phyloP scores from a whole-genome alignment of 2,797 vertebrate genomes.

The Thripadectes ignobilis region DNA sequence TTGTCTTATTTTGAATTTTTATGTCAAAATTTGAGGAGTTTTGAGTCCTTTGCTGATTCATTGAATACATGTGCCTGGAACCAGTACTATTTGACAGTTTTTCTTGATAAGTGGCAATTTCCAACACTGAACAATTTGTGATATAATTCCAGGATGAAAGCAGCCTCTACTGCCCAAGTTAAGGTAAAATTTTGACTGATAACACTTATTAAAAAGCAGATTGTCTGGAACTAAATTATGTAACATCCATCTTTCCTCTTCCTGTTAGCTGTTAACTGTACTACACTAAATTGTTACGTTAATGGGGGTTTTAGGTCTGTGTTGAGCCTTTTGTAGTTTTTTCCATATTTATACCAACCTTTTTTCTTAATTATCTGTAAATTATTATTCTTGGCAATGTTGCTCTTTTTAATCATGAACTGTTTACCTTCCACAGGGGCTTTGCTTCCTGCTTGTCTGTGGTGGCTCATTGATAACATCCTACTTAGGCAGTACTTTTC shows the following conservation, averaged over 20 bases:
- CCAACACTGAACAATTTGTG: background rate
- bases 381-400: conserved; percentile 70
- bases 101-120: background rate
- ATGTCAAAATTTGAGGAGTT: background rate
- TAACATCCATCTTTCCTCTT: conserved; percentile 49
- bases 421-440: conserved; percentile 63
- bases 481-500: conserved; percentile 19
- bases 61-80: background rate
- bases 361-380: conserved; percentile 73
- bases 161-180: conserved; percentile 14
- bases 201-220: background rate
- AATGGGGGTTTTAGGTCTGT: background rate
- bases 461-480: conserved; percentile 51
- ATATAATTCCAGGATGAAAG: background rate
- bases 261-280: conserved; percentile 47
- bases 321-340: conserved; percentile 51
- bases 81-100: background rate
- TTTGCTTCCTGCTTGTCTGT: conserved; percentile 67
- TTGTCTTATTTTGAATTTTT: background rate
- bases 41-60: background rate
- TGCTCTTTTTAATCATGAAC: conserved; percentile 38
- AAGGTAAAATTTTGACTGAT: conserved; percentile 39
- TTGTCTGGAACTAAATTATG: background rate
- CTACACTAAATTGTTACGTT: conserved; percentile 47
- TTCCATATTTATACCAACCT: conserved; percentile 49